Conservation (phyloP, 2,113 vertebrate species). For the Gallinago media region DNA sequence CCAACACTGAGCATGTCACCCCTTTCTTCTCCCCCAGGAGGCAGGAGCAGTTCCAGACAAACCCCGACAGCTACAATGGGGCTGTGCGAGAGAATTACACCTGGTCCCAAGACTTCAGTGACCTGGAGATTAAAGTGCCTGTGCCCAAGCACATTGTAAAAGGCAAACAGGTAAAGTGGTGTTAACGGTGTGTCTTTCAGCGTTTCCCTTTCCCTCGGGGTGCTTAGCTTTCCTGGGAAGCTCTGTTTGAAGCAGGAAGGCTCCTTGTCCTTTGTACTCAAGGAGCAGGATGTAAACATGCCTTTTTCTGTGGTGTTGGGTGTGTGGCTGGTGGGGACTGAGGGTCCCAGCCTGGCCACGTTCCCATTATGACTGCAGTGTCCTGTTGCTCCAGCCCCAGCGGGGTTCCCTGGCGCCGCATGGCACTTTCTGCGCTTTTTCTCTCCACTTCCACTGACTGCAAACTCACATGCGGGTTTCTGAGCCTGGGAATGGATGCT, state of each 20-base stretch:
- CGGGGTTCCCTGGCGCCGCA: background rate
- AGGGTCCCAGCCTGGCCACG: background rate
- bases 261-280: background rate
- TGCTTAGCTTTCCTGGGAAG: background rate
- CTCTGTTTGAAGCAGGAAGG: background rate
- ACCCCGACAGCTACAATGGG: conserved; percentile 95
- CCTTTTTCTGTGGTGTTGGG: background rate
- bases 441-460: background rate
- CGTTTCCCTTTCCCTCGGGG: fast-evolving
- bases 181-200: fast-evolving
- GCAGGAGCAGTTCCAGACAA: conserved; percentile 83
- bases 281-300: background rate
- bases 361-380: background rate
- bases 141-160: conserved; percentile 88
- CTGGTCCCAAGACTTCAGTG: conserved; percentile 94
- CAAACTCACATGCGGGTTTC: fast-evolving
- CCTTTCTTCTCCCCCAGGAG: conserved; percentile 54
- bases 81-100: conserved; percentile 87
- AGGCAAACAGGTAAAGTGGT: conserved; percentile 87
- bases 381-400: background rate
- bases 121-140: conserved; percentile 92
- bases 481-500: background rate
- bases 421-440: background rate
- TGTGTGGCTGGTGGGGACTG: background rate
- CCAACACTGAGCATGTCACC: background rate